These are phyloP conservation scores for Cyanocitta stelleri DNA, from an alignment of 2,113 vertebrate genomes.

Conservation along the genomic window DNA sequence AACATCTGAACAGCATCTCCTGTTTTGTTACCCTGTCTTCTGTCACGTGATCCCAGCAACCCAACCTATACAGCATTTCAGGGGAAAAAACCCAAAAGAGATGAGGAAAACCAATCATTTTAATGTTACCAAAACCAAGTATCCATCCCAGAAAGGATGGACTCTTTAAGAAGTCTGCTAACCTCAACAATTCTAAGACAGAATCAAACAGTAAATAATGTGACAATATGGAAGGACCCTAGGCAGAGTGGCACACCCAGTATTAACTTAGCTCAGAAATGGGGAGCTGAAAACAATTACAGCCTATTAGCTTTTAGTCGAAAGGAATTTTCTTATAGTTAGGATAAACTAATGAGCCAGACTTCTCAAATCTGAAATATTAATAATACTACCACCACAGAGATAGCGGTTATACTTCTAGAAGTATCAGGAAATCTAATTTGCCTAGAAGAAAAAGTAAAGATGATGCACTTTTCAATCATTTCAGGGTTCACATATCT, in stretches of 20 bases:
- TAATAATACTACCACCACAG: background rate
- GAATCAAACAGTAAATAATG: background rate
- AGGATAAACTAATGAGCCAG: background rate
- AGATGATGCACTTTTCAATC: background rate
- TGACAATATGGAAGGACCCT: background rate
- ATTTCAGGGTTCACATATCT: background rate
- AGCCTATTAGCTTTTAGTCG: background rate
- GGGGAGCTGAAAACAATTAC: background rate
- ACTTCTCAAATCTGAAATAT: background rate
- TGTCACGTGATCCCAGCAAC: background rate
- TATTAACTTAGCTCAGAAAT: background rate
- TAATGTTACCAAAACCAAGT: background rate
- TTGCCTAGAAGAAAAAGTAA: background rate
- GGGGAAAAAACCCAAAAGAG: background rate
- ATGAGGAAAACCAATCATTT: background rate
- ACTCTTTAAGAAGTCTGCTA: background rate
- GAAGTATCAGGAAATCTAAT: background rate
- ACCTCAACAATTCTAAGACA: background rate
- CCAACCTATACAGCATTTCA: background rate
- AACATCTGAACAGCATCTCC: background rate
- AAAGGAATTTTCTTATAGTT: background rate
- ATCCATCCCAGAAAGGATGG: too few species aligned
- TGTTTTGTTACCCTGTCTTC: background rate
- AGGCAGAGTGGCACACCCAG: background rate
- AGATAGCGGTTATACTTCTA: background rate